Base-by-base conservation (phyloP, 2,113 vertebrate species). In the Chlorodrepanis virens region DNA sequence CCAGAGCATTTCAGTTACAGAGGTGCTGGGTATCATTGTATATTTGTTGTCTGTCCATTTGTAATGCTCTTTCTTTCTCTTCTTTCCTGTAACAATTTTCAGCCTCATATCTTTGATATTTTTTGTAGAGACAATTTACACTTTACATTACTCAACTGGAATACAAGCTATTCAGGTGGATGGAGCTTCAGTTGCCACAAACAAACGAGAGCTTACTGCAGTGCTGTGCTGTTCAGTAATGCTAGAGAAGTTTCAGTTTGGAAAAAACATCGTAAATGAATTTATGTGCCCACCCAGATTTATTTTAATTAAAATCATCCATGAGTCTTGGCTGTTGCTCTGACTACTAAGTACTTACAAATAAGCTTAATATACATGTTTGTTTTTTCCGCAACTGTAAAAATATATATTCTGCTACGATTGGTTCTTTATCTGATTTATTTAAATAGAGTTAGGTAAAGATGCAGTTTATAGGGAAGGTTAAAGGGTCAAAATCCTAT, bases 401-500 rank as follows among this genome's bases (percentile, higher is more conserved):
- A 97, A 97, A 96, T 96, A 94, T 74, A 93, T 82, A 85, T 83
- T 71, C 80, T 96, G 91, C 77, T 79, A 57, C 57, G 61, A 96
- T 94, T 94, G 74, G 28, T 37, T 97, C 94, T 96, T 95, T 96
- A 94, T 96, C 97, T 94, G 95, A 93, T 98, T 98, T 97, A 97
- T 98, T 97, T 98, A 98, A 97, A 97, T 97, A 93, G 90, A 95
- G 92, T 96, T 94, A 97, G 94, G 96, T 86, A 96, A 96, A 77
- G 71, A 96, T 96, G 80, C 86, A 93, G 95, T 96, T 85, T 97
- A 64, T 91, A 92, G 64, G 49, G 52, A 93, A 89, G 92, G 96
- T 96, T 96, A 97, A 93, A 96, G 83, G 94, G 92, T 97, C 85
- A 69, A 92, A 97, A 98, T 96, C 95, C 89, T 92, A 77, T 95